A percentile compares a stretch with the other conserved stretches of the same genome.
phyloP scores from a whole-genome alignment of 2,113 vertebrate genomes.

The Cynopterus brachyotis region DNA sequence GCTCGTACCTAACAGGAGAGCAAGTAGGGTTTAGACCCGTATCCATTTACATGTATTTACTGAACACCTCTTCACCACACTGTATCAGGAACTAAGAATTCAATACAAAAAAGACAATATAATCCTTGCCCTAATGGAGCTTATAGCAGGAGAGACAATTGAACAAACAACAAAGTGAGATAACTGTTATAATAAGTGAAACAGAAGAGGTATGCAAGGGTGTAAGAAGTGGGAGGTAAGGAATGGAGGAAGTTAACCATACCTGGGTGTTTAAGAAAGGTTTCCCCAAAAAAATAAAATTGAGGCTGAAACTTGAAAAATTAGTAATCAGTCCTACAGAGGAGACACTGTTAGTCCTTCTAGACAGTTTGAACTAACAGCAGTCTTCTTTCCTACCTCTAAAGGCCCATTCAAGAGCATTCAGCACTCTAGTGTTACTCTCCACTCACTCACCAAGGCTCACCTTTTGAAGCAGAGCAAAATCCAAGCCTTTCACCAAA shows the following conservation, averaged over 20 bases:
- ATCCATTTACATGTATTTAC: background rate
- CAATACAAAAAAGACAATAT: background rate
- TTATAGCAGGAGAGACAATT: background rate
- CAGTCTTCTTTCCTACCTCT: background rate
- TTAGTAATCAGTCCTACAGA: background rate
- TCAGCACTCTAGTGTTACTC: background rate
- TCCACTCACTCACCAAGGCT: constrained; percentile 20
- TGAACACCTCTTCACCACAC: background rate
- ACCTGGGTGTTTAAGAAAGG: background rate
- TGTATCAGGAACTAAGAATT: background rate
- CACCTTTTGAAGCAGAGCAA: constrained; percentile 97
- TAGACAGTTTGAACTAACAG: background rate
- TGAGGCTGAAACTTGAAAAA: background rate
- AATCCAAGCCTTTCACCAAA: constrained; percentile 99
- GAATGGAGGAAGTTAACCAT: background rate
- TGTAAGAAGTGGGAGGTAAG: background rate
- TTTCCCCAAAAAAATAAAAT: background rate
- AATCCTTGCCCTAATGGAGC: background rate
- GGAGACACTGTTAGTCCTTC: background rate
- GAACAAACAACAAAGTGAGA: background rate
- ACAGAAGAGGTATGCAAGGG: background rate
- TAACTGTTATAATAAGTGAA: background rate
- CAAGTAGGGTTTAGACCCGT: background rate
- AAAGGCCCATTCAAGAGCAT: background rate
- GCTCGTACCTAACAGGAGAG: constrained; percentile 91